phyloP scores from a whole-genome alignment of 92 coral and sea anemone species.

The Actinostola sp. region DNA sequence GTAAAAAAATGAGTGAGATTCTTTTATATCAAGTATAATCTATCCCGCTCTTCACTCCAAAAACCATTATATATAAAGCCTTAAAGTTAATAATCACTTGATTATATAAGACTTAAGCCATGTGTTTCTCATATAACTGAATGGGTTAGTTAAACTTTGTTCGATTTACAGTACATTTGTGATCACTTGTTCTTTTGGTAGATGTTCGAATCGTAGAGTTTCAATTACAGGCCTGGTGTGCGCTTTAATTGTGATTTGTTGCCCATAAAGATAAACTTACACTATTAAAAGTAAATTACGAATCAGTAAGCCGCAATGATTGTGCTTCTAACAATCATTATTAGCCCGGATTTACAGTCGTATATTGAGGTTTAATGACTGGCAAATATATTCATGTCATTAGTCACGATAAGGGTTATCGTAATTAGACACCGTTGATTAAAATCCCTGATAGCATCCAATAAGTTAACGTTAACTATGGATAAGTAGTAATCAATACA shows the following conservation, averaged over 20 bases:
- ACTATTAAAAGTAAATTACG: background rate
- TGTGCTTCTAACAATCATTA: slow-evolving; percentile 21
- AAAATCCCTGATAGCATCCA: slow-evolving; percentile 9
- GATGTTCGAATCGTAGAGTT: background rate
- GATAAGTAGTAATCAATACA: slow-evolving; percentile 20
- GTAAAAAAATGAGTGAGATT: no score
- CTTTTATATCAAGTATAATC: no score
- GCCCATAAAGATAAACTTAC: background rate
- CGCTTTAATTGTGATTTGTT: no score
- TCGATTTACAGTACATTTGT: no score
- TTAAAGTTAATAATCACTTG: slow-evolving; percentile 23
- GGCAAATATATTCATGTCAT: slow-evolving; percentile 19
- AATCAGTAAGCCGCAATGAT: slow-evolving; percentile 13
- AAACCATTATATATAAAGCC: slow-evolving; percentile 8
- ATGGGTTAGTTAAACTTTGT: no score
- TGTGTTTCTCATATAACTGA: no score
- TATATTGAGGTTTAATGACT: slow-evolving; percentile 12
- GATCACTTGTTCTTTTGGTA: background rate
- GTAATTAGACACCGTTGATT: slow-evolving; percentile 33
- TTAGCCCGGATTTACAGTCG: slow-evolving; percentile 17
- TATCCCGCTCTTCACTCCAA: slow-evolving; percentile 1
- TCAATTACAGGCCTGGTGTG: slow-evolving; percentile 1
- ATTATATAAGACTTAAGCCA: slow-evolving; percentile 5
- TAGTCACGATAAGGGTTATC: slow-evolving; percentile 21
- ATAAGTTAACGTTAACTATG: slow-evolving; percentile 18